Evolutionary conservation across 2,113 vertebrate species (phyloP), one percentile per base, ranked within the genome.

Genomic region (Pluvialis apricaria): DNA sequence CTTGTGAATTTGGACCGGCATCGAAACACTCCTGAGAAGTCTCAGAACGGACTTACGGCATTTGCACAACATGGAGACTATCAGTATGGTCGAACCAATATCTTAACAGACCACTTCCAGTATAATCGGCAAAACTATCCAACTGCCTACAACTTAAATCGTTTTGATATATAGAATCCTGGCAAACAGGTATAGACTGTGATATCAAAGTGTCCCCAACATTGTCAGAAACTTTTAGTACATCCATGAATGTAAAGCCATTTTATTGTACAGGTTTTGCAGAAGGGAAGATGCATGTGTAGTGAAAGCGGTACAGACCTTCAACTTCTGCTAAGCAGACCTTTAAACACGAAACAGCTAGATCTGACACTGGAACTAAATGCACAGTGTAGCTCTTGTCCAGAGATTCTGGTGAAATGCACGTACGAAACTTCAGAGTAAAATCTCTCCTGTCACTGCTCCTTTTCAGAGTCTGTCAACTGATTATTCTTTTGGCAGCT

Each of bases 61-160:
- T 99, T 98, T 87, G 94, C 97, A 8, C 98, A 98, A 9, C 98
- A 97, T 1, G 97, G 98, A 2, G 98, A 99, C 95, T 98, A 98
- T 25, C 99, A 99, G 96, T 98, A 99, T 5, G 96, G 95, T 85
- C 98, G 98, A 82, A 98, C 96, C 98, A 98, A 92, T 6, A 87
- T 98, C 81, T 96, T 99, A 26, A 98, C 98, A 32, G 99, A 99
- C 73, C 99, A 99, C 91, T 99, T 99, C 95, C 99, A 99, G 97
- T 99, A 99, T 75, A 97, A 90, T 94, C 97, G 99, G 49, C 99
- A 99, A 94, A 91, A 91, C 96, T 98, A 99, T 75, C 98, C 98
- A 3, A 42, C 97, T 26, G 70, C 98, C 51, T 98, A 99, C 93
- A 95, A 79, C 90, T 80, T 98, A 65, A 98, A 98, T 26, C 98